These are phyloP conservation scores for Mus pahari DNA, from an alignment of 2,113 vertebrate genomes.

Conservation along the genomic window DNA sequence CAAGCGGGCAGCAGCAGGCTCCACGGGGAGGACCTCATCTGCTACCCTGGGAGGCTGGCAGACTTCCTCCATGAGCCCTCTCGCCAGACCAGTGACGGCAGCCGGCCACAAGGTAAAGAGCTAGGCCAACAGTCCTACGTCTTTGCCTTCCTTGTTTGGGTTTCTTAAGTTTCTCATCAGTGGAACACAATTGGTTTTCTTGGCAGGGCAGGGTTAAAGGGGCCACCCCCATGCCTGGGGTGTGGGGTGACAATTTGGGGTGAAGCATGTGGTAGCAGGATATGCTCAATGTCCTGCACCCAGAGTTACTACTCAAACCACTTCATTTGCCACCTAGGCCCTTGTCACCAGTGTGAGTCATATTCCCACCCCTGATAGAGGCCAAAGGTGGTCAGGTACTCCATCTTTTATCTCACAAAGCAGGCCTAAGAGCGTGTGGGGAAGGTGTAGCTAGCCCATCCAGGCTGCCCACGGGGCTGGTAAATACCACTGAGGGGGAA, in stretches of 20 bases:
- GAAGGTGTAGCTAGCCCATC: background rate
- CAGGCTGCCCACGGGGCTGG: background rate
- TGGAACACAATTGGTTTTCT: background rate
- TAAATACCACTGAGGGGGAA: background rate
- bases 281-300: background rate
- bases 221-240: background rate
- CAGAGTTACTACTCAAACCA: background rate
- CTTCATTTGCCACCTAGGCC: background rate
- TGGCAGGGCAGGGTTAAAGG: background rate
- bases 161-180: background rate
- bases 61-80: background rate
- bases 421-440: too few relatives aligned
- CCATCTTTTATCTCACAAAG: background rate
- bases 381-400: background rate
- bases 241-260: background rate
- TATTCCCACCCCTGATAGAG: background rate
- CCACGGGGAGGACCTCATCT: background rate
- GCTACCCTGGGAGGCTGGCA: background rate
- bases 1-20: background rate
- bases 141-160: background rate
- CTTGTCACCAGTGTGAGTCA: background rate
- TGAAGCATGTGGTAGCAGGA: background rate
- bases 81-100: rapidly evolving
- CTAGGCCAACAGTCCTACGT: rapidly evolving
- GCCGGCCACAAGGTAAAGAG: background rate